A percentile compares a stretch with the other conserved stretches of the same genome.
Evolutionary conservation across 2,113 vertebrate genomes (phyloP).

Genomic region (Erythrocercus mccallii): DNA sequence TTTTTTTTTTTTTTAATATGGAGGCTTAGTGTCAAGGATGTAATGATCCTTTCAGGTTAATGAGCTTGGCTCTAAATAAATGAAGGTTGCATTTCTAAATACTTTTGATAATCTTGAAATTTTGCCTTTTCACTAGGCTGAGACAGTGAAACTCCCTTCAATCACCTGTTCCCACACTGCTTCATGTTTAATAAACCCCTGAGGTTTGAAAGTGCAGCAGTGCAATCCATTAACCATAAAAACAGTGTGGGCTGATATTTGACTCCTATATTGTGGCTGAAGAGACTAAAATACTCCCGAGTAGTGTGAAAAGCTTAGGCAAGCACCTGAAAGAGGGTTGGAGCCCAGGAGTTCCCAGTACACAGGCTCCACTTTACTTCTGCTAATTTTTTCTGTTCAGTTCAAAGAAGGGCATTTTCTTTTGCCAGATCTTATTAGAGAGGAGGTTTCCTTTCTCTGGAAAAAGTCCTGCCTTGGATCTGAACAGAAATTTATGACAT

Average conservation of each 20-base stretch:
- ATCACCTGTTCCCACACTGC: background rate
- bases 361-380: background rate
- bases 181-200: background rate
- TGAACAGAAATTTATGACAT: background rate
- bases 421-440: background rate
- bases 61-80: background rate
- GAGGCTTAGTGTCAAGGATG: background rate
- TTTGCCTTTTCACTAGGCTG: background rate
- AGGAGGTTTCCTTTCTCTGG: background rate
- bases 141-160: background rate
- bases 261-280: background rate
- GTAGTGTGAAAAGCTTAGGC: background rate
- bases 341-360: background rate
- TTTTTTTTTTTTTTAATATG: background rate
- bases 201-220: background rate
- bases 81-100: background rate
- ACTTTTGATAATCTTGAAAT: background rate
- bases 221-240: background rate
- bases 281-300: background rate
- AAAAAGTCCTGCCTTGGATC: background rate
- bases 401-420: background rate
- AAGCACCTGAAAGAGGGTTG: background rate
- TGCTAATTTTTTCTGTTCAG: background rate
- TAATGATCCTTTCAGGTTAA: background rate
- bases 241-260: background rate